These are phyloP conservation scores for Pachliopta kotzebuea DNA, from an alignment of 2,888 invertebrate genomes.

Conservation along the genomic window DNA sequence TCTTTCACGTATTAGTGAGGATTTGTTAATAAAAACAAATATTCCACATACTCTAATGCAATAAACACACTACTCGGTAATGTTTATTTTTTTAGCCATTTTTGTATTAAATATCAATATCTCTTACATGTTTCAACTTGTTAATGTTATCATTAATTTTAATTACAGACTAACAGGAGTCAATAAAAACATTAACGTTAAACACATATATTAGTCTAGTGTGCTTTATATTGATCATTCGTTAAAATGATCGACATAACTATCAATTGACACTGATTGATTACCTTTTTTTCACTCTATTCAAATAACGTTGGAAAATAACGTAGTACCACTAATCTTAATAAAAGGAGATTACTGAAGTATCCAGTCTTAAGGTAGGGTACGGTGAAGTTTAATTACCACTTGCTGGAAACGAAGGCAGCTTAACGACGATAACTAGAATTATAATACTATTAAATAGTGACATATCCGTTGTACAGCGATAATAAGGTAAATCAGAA, in stretches of 20 bases:
- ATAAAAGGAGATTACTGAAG: not conserved
- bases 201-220: slow-evolving; percentile 1
- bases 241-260: slow-evolving; percentile 7
- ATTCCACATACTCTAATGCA: not conserved
- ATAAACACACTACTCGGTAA: not conserved
- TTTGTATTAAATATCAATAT: slow-evolving; percentile 10
- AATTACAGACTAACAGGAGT: slow-evolving; percentile 5
- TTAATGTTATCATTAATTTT: slow-evolving; percentile 10
- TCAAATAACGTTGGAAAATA: too few relatives aligned
- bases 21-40: too few relatives aligned
- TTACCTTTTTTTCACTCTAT: not conserved
- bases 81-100: not conserved
- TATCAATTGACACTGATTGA: slow-evolving; percentile 8
- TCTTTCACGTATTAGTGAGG: too few relatives aligned
- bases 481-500: slow-evolving; percentile 51
- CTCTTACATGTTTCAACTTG: slow-evolving; percentile 18
- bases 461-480: slow-evolving; percentile 38
- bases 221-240: slow-evolving; percentile 2
- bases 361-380: not conserved
- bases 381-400: not conserved
- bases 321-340: not conserved
- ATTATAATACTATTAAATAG: slow-evolving; percentile 44
- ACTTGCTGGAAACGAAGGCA: not conserved
- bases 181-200: slow-evolving; percentile 5
- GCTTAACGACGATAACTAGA: not conserved